Percentiles rank a stretch among this genome's conserved stretches.
Evolutionary conservation across 2,113 vertebrate species (phyloP).

Genomic region (Ceyx melanurus): DNA sequence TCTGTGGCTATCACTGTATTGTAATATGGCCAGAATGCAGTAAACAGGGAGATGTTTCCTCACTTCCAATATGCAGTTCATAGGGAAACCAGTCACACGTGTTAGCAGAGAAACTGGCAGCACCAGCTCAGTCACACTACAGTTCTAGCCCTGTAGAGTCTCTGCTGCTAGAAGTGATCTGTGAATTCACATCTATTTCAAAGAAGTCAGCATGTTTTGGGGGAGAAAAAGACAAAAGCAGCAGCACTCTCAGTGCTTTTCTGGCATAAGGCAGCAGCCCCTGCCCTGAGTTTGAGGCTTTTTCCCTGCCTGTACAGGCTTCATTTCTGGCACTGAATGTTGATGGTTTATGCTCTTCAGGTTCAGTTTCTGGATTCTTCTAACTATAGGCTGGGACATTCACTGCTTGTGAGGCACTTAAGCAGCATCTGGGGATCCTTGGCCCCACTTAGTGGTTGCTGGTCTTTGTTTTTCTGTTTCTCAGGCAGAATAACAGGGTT

Average conservation of each 20-base stretch:
- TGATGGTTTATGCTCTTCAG: background rate
- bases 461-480: background rate
- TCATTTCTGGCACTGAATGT: background rate
- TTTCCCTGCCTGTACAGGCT: background rate
- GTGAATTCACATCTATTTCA: background rate
- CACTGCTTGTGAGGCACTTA: background rate
- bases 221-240: background rate
- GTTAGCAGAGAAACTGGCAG: background rate
- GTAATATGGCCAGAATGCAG: background rate
- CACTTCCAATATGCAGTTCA: background rate
- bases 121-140: background rate
- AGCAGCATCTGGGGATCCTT: background rate
- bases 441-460: background rate
- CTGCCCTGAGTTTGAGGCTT: accelerated
- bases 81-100: background rate
- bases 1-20: background rate
- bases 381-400: background rate
- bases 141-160: background rate
- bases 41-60: background rate
- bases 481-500: background rate
- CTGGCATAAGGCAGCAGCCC: background rate
- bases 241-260: background rate
- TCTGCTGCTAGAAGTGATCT: background rate
- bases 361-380: background rate
- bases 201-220: background rate